Base-by-base conservation (phyloP, 1,140 invertebrate species). In the Holotrichia oblita region DNA sequence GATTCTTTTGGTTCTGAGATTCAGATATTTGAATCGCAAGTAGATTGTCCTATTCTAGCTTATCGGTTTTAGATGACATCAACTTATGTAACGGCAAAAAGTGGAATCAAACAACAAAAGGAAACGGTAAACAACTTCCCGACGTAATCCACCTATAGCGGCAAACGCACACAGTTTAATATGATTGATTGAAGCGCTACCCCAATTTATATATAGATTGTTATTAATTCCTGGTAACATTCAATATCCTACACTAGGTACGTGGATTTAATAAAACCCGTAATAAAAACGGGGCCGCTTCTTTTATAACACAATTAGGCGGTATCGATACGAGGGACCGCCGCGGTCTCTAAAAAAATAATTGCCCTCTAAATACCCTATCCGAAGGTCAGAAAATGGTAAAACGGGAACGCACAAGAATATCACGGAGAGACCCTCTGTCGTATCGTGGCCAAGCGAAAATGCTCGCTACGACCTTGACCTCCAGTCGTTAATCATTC, bases 301-400 rank as follows among this genome's bases (percentile, higher is more conserved):
- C 48, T 17, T 55, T 55, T 55, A 55, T 55, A 55, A 55, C 48
- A 55, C 48, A 55, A 55, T 55, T 55, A 55, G 17, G 48, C n/a
- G 17, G 48, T 55, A 55, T 55, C 48, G 48, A 55, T 55, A 55
- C n/a, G n/a, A n/a, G n/a, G 17, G 48, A 14, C 48, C 14, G 14
- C 12, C 48, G 14, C n/a, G n/a, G n/a, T n/a, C n/a, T n/a, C n/a
- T n/a, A n/a, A 55, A 55, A 55, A 55, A 55, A 55, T 55, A 55
- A 55, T 55, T 55, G 48, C 48, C 48, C 14, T 55, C 48, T 55
- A 55, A 55, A 55, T 55, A 55, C 17, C 48, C 48, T 34, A 17
- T 55, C 6, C 48, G 48, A 55, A 55, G 48, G 48, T 55, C 48
- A 55, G 48, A 17, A 34, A 14, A 55, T 55, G n/a, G 14, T 34